Base-by-base conservation (phyloP, 2,888 invertebrate species). In the Orchesellides sinensis region DNA sequence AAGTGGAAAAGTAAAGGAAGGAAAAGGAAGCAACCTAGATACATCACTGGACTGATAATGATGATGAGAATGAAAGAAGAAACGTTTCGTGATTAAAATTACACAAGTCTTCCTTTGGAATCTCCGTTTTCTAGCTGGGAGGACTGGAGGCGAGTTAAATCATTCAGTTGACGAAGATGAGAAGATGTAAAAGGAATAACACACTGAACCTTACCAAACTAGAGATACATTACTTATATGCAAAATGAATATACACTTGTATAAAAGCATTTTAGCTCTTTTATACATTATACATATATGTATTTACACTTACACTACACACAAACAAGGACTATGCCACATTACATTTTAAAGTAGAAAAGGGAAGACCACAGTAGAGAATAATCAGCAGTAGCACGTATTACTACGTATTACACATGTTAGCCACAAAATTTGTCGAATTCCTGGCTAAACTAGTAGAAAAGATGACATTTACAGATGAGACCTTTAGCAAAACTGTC, bases 371-470 rank as follows among this genome's bases (percentile, higher is more conserved):
- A 19, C 54, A 54, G 5, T 54, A 8, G 54, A 54, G 49, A 54
- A 54, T 54, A 54, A 12, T 40, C 10, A 40, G 40, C 10, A 40
- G 40, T n/a, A n/a, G n/a, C n/a, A n/a, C n/a, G n/a, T n/a, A n/a
- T n/a, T n/a, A 40, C 40, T 40, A 5, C 10, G 52, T 27, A 56
- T 56, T 56, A 56, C 56, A 56, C 56, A 3, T 56, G 10, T 23
- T 75, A 68, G 66, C 77, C 77, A 40, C 56, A 77, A 77, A 66
- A 68, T 77, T 77, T 77, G 56, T 59, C 54, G 21, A 45, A 66
- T 74, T 74, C 69, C 69, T 27, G 25, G 27, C 40, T 45, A 45
- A 61, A 61, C 29, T 32, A 35, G 14, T 2, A 35, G 61, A 61
- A 61, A 17, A 61, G 25, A 56, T 8, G 56, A 56, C 19, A 21